Conservation (phyloP, 2,888 invertebrate genomes). For the Hecatera dysodea region DNA sequence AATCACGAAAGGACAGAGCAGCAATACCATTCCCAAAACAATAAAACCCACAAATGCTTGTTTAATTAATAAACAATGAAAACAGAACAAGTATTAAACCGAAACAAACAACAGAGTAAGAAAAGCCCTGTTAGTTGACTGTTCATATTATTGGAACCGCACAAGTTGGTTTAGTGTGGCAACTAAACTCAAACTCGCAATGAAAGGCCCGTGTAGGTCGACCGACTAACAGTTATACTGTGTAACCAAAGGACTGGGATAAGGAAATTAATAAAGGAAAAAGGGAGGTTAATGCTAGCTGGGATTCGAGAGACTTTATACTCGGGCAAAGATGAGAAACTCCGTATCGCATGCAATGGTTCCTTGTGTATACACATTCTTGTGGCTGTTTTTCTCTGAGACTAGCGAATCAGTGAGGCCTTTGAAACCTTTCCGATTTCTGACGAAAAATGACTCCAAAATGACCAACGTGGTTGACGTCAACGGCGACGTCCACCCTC, state of each 20-base stretch:
- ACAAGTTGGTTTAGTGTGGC: constrained; percentile 52
- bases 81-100: constrained; percentile 56
- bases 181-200: constrained; percentile 70
- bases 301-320: not conserved
- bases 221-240: constrained; percentile 23
- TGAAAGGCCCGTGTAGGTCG: constrained; percentile 54
- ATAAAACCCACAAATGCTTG: constrained; percentile 36
- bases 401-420: too few species aligned
- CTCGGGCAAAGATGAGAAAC: not conserved
- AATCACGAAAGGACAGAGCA: not conserved
- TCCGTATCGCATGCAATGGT: too few species aligned
- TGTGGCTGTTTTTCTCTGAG: too few species aligned
- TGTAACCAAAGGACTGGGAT: not conserved
- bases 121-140: constrained; percentile 65
- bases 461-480: too few species aligned
- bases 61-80: constrained; percentile 57
- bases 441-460: too few species aligned
- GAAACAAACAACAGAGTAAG: constrained; percentile 49
- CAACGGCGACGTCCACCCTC: too few species aligned
- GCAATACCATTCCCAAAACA: constrained; percentile 19
- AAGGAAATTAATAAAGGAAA: constrained; percentile 1
- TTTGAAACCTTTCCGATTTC: too few species aligned
- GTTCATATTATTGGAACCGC: constrained; percentile 70
- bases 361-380: too few species aligned
- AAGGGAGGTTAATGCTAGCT: not conserved